Conservation (phyloP, 2,888 invertebrate genomes). For the Cosmorhoe ocellata region DNA sequence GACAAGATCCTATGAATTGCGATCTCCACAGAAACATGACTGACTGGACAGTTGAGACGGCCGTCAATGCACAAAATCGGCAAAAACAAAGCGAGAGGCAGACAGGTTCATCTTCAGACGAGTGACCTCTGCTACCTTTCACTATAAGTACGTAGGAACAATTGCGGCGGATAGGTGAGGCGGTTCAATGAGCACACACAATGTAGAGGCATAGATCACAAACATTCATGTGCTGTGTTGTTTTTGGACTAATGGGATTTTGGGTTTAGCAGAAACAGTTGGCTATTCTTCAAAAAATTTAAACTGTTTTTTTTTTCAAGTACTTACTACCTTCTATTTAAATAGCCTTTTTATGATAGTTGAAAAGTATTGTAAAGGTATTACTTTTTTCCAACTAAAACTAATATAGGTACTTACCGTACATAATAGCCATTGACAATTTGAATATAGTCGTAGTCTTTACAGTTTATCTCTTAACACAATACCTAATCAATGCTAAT, state of each 20-base stretch:
- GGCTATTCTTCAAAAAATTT: too few relatives aligned
- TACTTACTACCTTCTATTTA: too few relatives aligned
- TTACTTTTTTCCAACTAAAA: background rate
- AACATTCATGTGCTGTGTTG: conserved; percentile 6
- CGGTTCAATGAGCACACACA: conserved; percentile 37
- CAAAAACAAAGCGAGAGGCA: conserved; percentile 13
- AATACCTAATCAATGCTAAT: conserved; percentile 15
- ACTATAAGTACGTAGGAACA: conserved; percentile 34
- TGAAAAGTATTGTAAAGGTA: background rate
- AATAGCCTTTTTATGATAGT: too few relatives aligned
- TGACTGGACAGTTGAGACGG: background rate
- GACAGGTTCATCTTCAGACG: conserved; percentile 28
- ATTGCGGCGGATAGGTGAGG: conserved; percentile 18
- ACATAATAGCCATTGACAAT: conserved; percentile 3
- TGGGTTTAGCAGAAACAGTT: too few relatives aligned
- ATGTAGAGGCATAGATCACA: conserved; percentile 22
- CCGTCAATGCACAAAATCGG: background rate
- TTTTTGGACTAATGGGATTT: conserved; percentile 5
- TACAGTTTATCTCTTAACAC: background rate
- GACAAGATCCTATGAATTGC: too few relatives aligned
- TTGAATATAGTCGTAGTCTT: background rate
- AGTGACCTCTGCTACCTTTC: conserved; percentile 37
- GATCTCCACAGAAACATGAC: too few relatives aligned
- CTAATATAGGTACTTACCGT: background rate
- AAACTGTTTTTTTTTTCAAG: too few relatives aligned